Percentiles rank a stretch among this genome's conserved stretches.
These are phyloP conservation scores for Leiothrix lutea DNA, from an alignment of 2,113 vertebrate species.

Conservation along the genomic window DNA sequence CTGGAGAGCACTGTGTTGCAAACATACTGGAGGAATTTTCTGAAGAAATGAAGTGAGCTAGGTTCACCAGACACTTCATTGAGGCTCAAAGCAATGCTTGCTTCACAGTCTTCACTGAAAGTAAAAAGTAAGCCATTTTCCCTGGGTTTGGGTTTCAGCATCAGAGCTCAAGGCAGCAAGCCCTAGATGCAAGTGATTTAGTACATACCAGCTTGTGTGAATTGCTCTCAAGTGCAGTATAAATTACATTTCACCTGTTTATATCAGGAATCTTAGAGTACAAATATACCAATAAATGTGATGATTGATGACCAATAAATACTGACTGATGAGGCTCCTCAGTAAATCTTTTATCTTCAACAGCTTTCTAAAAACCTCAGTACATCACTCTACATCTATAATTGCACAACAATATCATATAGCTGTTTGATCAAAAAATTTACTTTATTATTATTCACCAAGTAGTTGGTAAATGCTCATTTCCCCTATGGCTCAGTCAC, in stretches of 20 bases:
- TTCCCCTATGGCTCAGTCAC: background rate
- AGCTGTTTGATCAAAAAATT: background rate
- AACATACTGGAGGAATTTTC: background rate
- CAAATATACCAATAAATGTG: background rate
- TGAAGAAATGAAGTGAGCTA: background rate
- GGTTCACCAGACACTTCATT: background rate
- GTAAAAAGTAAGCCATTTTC: background rate
- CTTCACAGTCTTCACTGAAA: background rate
- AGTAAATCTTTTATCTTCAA: background rate
- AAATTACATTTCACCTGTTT: background rate
- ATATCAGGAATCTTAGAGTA: background rate
- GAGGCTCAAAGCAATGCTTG: background rate
- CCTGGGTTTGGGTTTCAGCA: background rate
- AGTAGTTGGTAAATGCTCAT: background rate
- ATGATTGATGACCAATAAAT: background rate
- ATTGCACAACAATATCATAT: background rate
- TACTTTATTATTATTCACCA: background rate
- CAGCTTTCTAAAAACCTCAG: background rate
- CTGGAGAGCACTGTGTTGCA: background rate
- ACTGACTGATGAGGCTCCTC: background rate
- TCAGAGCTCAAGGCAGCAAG: background rate
- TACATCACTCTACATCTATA: background rate
- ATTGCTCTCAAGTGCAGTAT: background rate
- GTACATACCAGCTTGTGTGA: background rate
- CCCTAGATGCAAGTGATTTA: background rate